Conservation (phyloP, 2,888 invertebrate genomes). For the Meganola albula region DNA sequence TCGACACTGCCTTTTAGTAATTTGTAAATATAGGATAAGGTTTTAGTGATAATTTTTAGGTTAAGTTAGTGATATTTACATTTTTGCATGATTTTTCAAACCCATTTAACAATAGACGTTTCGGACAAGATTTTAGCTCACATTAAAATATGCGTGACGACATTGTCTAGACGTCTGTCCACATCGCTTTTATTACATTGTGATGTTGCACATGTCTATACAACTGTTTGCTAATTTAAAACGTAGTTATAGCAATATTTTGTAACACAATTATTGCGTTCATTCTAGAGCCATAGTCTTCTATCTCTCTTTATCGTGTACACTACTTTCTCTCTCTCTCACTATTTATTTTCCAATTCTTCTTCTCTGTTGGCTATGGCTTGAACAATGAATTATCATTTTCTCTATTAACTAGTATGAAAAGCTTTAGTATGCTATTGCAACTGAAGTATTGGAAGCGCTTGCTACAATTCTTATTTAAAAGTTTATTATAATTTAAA, state of each 20-base stretch:
- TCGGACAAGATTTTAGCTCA: slow-evolving; percentile 1
- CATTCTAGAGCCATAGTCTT: slow-evolving; percentile 23
- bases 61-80: slow-evolving; percentile 20
- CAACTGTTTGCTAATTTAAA: slow-evolving; percentile 42
- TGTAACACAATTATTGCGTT: too few relatives aligned
- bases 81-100: slow-evolving; percentile 12
- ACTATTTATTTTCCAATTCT: slow-evolving; percentile 7
- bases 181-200: slow-evolving; percentile 50
- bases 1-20: slow-evolving; percentile 69
- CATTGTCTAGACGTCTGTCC: slow-evolving; percentile 71
- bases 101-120: neutral
- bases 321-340: slow-evolving; percentile 11
- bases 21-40: slow-evolving; percentile 65
- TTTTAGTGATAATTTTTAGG: slow-evolving; percentile 21
- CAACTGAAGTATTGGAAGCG: slow-evolving; percentile 48
- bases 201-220: slow-evolving; percentile 75
- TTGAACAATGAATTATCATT: slow-evolving; percentile 20
- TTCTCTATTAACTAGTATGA: slow-evolving; percentile 29
- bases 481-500: slow-evolving; percentile 46
- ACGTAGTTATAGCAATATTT: slow-evolving; percentile 22
- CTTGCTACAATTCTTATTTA: slow-evolving; percentile 60
- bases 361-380: slow-evolving; percentile 12
- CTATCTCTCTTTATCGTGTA: slow-evolving; percentile 9
- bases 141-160: slow-evolving; percentile 23
- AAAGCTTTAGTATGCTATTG: slow-evolving; percentile 41